Conservation (phyloP, 2,797 vertebrate genomes). For the Galaxias olidus region DNA sequence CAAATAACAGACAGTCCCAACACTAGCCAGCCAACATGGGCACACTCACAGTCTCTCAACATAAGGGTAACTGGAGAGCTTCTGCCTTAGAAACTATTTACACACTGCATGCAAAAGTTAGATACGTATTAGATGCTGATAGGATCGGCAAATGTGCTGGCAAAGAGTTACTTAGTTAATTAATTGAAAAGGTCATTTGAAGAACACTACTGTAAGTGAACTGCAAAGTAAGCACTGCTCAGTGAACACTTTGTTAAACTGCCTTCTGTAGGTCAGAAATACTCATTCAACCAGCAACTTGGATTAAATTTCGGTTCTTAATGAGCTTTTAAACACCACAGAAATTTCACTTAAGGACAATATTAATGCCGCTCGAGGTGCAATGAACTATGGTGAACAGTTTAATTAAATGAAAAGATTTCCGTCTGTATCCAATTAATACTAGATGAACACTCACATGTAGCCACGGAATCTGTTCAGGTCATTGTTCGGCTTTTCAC, state of each 20-base stretch:
- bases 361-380: slow-evolving; percentile 5
- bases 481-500: slow-evolving; percentile 97
- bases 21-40: too few relatives aligned
- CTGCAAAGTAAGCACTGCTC: not conserved
- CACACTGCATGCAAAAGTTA: not conserved
- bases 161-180: slow-evolving; percentile 18
- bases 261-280: slow-evolving; percentile 23
- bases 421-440: not conserved
- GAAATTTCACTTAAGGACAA: slow-evolving; percentile 7
- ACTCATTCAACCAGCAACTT: slow-evolving; percentile 24
- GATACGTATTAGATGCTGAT: not conserved
- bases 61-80: too few relatives aligned
- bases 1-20: too few relatives aligned
- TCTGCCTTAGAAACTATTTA: not conserved
- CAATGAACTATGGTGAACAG: slow-evolving; percentile 13
- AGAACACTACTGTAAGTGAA: slow-evolving; percentile 30
- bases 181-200: slow-evolving; percentile 19
- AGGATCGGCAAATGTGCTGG: slow-evolving; percentile 6
- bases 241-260: slow-evolving; percentile 17
- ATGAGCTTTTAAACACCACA: slow-evolving; percentile 26
- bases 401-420: not conserved
- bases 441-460: slow-evolving; percentile 84
- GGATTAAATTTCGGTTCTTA: slow-evolving; percentile 7
- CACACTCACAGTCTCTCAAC: too few relatives aligned
- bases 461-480: slow-evolving; percentile 92